Evolutionary conservation across 92 coral and sea anemone genomes (phyloP), one percentile per base, ranked within the genome.

Genomic region (Muricea muricata): DNA sequence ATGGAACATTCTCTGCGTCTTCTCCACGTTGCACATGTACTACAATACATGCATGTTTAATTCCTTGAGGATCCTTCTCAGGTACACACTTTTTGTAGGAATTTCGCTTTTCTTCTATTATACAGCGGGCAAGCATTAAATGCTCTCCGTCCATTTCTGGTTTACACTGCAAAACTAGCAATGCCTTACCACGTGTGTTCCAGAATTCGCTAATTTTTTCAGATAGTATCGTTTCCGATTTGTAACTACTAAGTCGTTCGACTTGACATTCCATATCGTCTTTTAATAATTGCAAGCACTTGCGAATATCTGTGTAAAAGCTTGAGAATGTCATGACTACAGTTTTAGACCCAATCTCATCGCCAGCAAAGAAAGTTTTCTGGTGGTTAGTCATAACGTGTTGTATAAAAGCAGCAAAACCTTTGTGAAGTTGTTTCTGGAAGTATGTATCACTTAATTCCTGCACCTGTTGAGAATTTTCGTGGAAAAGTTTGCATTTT

Each of bases 71-170:
- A 3, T 37, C 71, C 30, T 21, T 56, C 52, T 84, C 82, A 68
- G 17, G 24, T 32, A 23, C 28, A 21, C 42, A 40, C 26, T 74
- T 48, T 42, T 86, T 35, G 86, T 90, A 92, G 56, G 81, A 55
- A n/a, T n/a, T n/a, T n/a, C n/a, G n/a, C n/a, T n/a, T n/a, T n/a
- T n/a, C n/a, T n/a, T n/a, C n/a, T n/a, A 42, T 91, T 70, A 90
- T 93, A 14, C 94, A 89, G 56, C 94, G 94, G 65, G 94, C 93
- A 48, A 91, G 92, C 7, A 95, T 92, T 91, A 95, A 84, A 79
- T 95, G 97, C 13, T 87, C 56, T 9, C 96, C 91, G 87, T 95
- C 98, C 26, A 92, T 87, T 67, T 94, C 95, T 39, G 98, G 97
- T 39, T 88, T 82, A 70, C 98, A 95, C 80, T 95, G 98, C 54